Base-by-base conservation (phyloP, 30 jellyfish, hydroid and myxozoan genomes). In the Hydra vulgaris region DNA sequence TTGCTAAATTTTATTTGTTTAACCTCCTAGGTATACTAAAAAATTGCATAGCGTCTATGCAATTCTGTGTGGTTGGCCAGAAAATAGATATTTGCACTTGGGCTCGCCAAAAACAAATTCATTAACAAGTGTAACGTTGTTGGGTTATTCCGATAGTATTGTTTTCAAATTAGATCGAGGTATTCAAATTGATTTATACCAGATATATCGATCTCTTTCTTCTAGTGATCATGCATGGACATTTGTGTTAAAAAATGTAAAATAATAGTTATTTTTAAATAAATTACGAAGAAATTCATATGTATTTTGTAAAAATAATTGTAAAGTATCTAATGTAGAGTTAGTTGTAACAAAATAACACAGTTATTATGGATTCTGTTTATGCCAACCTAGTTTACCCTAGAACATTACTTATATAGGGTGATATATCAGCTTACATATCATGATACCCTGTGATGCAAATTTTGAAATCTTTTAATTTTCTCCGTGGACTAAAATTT, bases 1-100 rank as follows among this genome's bases (percentile, higher is more conserved):
- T 12, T 40, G 61, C 61, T 5, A 40, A 40, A 40, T 12, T 3
- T 40, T 40, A 40, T 40, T 40, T 40, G 8, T 12, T 5, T 40
- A 40, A 3, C 25, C 8, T 66, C 25, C 5, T 81, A 81, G 89
- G 89, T 81, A 70, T 25, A 81, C 89, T 21, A 27, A 72, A 22
- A 72, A 72, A 71, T 22, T 40, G 27, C 25, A 70, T 19, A 54
- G 66, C 19, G 89, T 81, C 20, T 81, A 70, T 25, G 89, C 86
- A 0, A 70, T 25, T 19, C 23, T 81, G 72, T 52, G 72, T 69
- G 77, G 86, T 15, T 81, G 89, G 89, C 89, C 89, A 56, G 52
- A 71, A 72, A 18, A 5, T 21, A 26, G 74, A 18, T 56, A 69
- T 8, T 40, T 81, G 16, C 3, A 19, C 23, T 71, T 81, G 52